Evolutionary conservation across 2,888 invertebrate genomes (phyloP).

Genomic region (Tetropium fuscum): DNA sequence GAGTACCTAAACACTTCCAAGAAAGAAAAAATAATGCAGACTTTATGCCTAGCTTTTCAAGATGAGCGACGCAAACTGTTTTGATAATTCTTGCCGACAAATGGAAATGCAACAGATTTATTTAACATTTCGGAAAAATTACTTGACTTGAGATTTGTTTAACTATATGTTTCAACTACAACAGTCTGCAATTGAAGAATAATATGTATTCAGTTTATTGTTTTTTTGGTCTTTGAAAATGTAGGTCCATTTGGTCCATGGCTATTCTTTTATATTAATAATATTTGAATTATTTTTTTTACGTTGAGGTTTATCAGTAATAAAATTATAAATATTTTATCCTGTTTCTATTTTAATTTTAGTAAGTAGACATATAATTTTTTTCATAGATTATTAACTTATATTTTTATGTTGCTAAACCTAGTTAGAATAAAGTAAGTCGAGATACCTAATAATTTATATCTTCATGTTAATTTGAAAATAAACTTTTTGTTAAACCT

Average conservation of each 20-base stretch:
- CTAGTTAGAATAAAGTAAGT: not conserved
- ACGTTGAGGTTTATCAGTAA: not conserved
- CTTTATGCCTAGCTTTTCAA: not conserved
- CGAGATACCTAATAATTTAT: not conserved
- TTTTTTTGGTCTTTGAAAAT: not conserved
- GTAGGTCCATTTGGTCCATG: not conserved
- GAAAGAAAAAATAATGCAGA: not conserved
- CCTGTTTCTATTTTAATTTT: not conserved
- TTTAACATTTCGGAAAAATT: not conserved
- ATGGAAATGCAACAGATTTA: not conserved
- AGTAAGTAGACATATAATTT: not conserved
- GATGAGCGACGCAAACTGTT: not conserved
- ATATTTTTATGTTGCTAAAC: not conserved
- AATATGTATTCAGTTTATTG: not conserved
- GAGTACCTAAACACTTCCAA: not conserved
- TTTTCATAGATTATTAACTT: not conserved
- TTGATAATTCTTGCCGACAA: not conserved
- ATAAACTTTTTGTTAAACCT: not conserved
- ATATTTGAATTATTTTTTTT: not conserved
- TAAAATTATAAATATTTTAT: not conserved
- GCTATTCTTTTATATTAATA: not conserved
- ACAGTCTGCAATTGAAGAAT: not conserved
- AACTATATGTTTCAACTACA: not conserved
- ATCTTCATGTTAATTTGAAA: not conserved
- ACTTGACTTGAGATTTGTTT: not conserved